phyloP scores from a whole-genome alignment of 1,140 invertebrate species.

The Saccostrea glomerata region DNA sequence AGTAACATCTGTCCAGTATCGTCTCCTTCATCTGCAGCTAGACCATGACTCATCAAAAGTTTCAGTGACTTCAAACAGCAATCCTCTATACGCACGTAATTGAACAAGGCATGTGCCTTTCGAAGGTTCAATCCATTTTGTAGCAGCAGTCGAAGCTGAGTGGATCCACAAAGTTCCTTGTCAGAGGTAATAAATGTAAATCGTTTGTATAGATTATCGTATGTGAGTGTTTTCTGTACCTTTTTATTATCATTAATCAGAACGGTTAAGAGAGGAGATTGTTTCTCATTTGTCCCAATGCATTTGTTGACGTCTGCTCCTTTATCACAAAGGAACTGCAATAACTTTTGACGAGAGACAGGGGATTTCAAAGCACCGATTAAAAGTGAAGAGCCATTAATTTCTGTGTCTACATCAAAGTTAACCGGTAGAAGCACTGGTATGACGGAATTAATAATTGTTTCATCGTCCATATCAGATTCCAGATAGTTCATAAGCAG shows the following conservation, averaged over 20 bases:
- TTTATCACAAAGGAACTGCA: conserved; percentile 2
- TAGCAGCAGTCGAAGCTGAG: neutral
- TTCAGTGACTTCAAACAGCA: neutral
- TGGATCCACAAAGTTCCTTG: conserved; percentile 12
- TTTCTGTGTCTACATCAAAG: neutral
- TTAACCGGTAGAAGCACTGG: neutral
- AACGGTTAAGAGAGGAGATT: neutral
- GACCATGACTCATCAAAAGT: conserved; percentile 5
- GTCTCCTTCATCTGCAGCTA: neutral
- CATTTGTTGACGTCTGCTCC: conserved; percentile 7
- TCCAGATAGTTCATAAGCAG: neutral
- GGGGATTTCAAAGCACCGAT: neutral
- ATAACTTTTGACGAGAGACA: neutral
- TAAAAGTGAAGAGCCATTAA: neutral
- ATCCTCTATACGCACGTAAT: neutral
- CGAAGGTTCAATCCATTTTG: conserved; percentile 25
- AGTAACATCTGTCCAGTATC: neutral
- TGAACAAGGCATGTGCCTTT: neutral
- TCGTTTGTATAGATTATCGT: conserved; percentile 9
- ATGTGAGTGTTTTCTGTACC: neutral
- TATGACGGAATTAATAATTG: neutral
- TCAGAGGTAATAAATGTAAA: conserved; percentile 2
- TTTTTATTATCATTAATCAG: conserved; percentile 23
- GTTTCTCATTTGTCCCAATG: neutral
- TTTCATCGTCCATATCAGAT: conserved; percentile 18